These are phyloP conservation scores for Pseudoatta argentina DNA, from an alignment of 1,140 invertebrate genomes.

Conservation along the genomic window DNA sequence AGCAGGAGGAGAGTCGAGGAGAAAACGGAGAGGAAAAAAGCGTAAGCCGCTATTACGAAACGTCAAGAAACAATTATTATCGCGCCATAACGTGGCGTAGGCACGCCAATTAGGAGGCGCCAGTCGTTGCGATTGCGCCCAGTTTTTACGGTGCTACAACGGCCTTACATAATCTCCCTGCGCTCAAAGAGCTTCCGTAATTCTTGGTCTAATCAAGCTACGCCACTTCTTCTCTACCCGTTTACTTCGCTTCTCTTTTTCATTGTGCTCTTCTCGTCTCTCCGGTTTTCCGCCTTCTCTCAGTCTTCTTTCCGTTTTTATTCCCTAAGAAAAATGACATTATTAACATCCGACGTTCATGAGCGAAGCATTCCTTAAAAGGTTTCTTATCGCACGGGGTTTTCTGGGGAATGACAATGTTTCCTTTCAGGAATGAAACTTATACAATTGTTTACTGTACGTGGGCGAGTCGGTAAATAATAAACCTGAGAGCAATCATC, in stretches of 20 bases:
- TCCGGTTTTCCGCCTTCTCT: no score
- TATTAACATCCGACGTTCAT: slow-evolving; percentile 34
- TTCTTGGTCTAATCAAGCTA: slow-evolving; percentile 68
- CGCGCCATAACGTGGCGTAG: slow-evolving; percentile 69
- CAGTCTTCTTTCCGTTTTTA: neutral
- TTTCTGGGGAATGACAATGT: neutral
- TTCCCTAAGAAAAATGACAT: slow-evolving; percentile 4
- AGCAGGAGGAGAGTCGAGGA: neutral
- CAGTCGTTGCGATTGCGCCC: slow-evolving; percentile 70
- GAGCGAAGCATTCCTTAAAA: slow-evolving; percentile 27
- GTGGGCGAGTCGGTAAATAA: no score
- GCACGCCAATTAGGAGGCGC: slow-evolving; percentile 73
- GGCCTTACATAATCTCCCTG: slow-evolving; percentile 67
- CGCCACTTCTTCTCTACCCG: neutral
- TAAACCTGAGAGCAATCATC: no score
- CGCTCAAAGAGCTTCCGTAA: slow-evolving; percentile 69
- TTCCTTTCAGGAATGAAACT: neutral
- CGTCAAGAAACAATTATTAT: slow-evolving; percentile 74
- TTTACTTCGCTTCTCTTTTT: slow-evolving; percentile 1
- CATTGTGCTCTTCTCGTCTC: neutral
- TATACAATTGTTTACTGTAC: neutral
- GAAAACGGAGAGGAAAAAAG: neutral
- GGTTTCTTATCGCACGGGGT: slow-evolving; percentile 8
- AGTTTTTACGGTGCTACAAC: slow-evolving; percentile 70
- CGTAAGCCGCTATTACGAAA: slow-evolving; percentile 67